Evolutionary conservation across 2,113 vertebrate species (phyloP).

Genomic region (Caranx ignobilis): DNA sequence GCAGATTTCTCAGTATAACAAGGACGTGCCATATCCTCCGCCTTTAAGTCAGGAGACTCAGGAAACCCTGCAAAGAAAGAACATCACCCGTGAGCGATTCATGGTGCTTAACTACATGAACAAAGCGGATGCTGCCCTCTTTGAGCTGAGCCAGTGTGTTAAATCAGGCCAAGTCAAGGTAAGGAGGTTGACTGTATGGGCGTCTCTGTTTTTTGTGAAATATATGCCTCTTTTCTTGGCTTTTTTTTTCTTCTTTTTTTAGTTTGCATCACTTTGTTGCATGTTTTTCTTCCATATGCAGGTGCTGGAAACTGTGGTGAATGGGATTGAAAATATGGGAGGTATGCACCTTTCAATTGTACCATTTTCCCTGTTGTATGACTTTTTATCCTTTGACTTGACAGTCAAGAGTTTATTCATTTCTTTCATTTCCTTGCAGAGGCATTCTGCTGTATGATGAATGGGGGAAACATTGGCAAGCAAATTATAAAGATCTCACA

Average conservation of each 20-base stretch:
- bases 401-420: neutral
- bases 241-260: neutral
- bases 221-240: neutral
- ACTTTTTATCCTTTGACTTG: neutral
- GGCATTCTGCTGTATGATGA: slow-evolving; percentile 98
- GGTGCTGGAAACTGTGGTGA: slow-evolving; percentile 90
- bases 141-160: slow-evolving; percentile 91
- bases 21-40: slow-evolving; percentile 94
- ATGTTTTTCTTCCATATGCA: slow-evolving; percentile 63
- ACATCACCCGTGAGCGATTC: slow-evolving; percentile 93
- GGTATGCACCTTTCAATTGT: slow-evolving; percentile 82
- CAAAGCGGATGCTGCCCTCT: slow-evolving; percentile 84
- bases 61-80: slow-evolving; percentile 81
- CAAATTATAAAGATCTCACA: slow-evolving; percentile 91
- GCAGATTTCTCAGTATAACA: slow-evolving; percentile 98
- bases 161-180: slow-evolving; percentile 93
- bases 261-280: neutral
- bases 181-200: slow-evolving; percentile 41
- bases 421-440: slow-evolving; percentile 81
- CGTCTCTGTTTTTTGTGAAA: neutral
- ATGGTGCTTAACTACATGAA: slow-evolving; percentile 90
- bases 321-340: slow-evolving; percentile 93
- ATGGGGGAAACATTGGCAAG: slow-evolving; percentile 93
- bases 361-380: neutral
- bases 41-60: slow-evolving; percentile 84